These are phyloP conservation scores for Drosophila fungiperda DNA, from an alignment of 2,888 invertebrate genomes.

Conservation along the genomic window DNA sequence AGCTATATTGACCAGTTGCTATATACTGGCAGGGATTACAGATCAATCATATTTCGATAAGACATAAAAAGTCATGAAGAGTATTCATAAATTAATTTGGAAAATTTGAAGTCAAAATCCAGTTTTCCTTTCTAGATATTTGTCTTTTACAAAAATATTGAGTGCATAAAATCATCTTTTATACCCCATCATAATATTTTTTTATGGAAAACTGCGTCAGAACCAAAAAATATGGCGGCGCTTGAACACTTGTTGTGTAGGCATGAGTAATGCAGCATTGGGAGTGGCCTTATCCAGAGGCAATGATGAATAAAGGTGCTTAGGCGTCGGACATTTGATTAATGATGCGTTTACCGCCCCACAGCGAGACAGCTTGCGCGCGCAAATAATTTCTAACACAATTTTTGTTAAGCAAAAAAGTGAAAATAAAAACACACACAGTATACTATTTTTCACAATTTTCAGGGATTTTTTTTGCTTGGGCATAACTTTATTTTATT, in stretches of 20 bases:
- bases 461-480: slow-evolving; percentile 65
- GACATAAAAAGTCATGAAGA: background rate
- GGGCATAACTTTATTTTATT: slow-evolving; percentile 81
- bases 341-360: slow-evolving; percentile 80
- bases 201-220: slow-evolving; percentile 24
- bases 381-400: slow-evolving; percentile 70
- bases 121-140: background rate
- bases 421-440: slow-evolving; percentile 34
- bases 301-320: slow-evolving; percentile 81
- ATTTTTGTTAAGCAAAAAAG: slow-evolving; percentile 50
- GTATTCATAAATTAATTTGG: background rate
- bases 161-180: background rate
- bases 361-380: slow-evolving; percentile 52
- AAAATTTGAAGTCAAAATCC: background rate
- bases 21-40: background rate
- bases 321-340: slow-evolving; percentile 80
- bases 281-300: slow-evolving; percentile 58
- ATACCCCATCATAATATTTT: slow-evolving; percentile 8
- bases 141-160: background rate
- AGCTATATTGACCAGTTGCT: slow-evolving; percentile 1
- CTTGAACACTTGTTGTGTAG: slow-evolving; percentile 8
- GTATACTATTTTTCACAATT: slow-evolving; percentile 75
- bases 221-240: slow-evolving; percentile 61
- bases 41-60: background rate
- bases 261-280: slow-evolving; percentile 14